Base-by-base conservation (phyloP, 2,888 invertebrate genomes). In the Cryptus armator region DNA sequence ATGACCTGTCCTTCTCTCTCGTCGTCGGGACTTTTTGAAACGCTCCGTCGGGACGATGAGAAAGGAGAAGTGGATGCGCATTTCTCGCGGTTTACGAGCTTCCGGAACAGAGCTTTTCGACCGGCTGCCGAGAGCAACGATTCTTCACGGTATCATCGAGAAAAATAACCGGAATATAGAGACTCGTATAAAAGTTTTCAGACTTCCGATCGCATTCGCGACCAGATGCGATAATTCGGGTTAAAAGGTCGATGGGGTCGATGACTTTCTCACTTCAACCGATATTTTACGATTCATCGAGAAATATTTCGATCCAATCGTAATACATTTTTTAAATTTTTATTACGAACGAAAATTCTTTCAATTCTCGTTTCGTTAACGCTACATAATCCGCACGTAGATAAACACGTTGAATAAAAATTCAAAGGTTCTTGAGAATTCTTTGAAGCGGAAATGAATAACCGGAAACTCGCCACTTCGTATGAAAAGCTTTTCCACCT, bases 71-170 rank as follows among this genome's bases (percentile, higher is more conserved):
- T 19, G 37, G 48, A 71, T 64, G 64, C 64, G 64, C 51, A n/a
- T 37, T 79, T 71, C 71, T 71, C 71, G 79, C 71, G 71, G 79
- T 79, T 79, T 79, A 71, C 71, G 79, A 79, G 64, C 51, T 64
- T 64, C 43, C 64, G 37, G 43, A 51, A 53, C 71, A 46, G 44
- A 43, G 59, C 37, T 71, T 64, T 71, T 64, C 79, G 62, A 46
- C 24, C 9, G 9, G 37, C 37, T 16, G 64, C 48, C 37, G 19
- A 19, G 43, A 37, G 14, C 24, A 56, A 51, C 9, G 48, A 37
- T 56, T 59, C 32, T 14, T 29, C 7, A 29, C 32, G 32, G 6
- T n/a, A 4, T 62, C n/a, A 14, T 1, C 6, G 62, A n/a, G 4
- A 37, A 2, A 14, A 29, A 62, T n/a, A 37, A 32, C 7, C 44